phyloP scores from a whole-genome alignment of 2,888 invertebrate species.

The Agonopterix arenella region DNA sequence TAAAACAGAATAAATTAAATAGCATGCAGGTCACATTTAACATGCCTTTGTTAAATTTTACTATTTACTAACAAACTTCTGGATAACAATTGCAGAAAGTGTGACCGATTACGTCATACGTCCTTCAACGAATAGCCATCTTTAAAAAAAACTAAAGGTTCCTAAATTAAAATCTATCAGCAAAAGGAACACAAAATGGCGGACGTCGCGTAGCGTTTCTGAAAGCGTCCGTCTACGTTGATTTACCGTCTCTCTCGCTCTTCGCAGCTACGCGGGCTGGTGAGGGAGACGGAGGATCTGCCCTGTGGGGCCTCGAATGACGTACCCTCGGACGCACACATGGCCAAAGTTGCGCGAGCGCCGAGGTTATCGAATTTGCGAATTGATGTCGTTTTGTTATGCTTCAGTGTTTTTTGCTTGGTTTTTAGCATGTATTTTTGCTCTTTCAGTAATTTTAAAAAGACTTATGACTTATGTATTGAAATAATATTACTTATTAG shows the following conservation, averaged over 20 bases:
- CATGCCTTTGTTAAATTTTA: too few species aligned
- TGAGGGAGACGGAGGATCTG: slow-evolving; percentile 41
- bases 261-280: slow-evolving; percentile 38
- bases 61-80: too few species aligned
- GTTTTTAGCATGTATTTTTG: too few species aligned
- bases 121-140: too few species aligned
- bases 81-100: neutral
- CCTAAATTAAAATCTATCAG: too few species aligned
- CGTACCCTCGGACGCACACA: slow-evolving; percentile 55
- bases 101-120: neutral
- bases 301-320: slow-evolving; percentile 67
- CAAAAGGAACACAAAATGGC: slow-evolving; percentile 56
- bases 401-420: neutral
- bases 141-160: neutral
- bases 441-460: too few species aligned
- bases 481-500: too few species aligned
- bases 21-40: too few species aligned
- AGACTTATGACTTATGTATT: too few species aligned
- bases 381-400: neutral
- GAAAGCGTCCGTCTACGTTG: slow-evolving; percentile 72
- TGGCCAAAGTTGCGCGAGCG: slow-evolving; percentile 31
- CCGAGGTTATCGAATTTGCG: slow-evolving; percentile 10
- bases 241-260: slow-evolving; percentile 37
- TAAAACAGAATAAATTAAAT: too few species aligned
- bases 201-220: slow-evolving; percentile 62